Percentiles rank a stretch among this genome's conserved stretches.
Evolutionary conservation across 2,888 invertebrate species (phyloP).

Genomic region (Acanthoscelides obtectus): DNA sequence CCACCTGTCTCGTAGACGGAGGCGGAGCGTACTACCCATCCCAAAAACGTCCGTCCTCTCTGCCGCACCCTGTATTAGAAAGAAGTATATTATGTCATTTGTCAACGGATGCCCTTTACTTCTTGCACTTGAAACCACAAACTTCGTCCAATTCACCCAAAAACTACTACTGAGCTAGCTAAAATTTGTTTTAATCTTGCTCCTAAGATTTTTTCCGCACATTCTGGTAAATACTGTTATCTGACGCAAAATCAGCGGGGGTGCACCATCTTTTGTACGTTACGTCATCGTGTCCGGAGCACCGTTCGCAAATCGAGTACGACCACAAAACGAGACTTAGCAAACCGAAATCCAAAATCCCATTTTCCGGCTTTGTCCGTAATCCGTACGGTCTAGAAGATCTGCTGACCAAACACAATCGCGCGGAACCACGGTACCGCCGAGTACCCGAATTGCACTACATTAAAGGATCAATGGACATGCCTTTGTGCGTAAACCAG

Average conservation of each 20-base stretch:
- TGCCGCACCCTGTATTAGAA: too few species aligned
- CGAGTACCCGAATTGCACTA: conserved; percentile 23
- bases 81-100: too few species aligned
- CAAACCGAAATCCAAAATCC: neutral
- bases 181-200: too few species aligned
- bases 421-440: conserved; percentile 8
- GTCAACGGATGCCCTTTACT: too few species aligned
- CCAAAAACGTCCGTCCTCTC: too few species aligned
- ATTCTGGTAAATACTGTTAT: neutral
- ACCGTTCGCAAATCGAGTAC: neutral
- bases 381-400: neutral
- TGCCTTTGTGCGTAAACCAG: conserved; percentile 17
- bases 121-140: too few species aligned
- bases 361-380: neutral
- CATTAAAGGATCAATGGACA: conserved; percentile 17
- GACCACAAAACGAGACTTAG: neutral
- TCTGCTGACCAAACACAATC: neutral
- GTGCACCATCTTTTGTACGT: neutral
- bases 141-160: too few species aligned
- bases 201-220: too few species aligned
- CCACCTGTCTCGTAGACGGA: too few species aligned
- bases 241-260: neutral
- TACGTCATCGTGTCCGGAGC: neutral
- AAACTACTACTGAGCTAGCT: too few species aligned
- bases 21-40: too few species aligned